Conservation (phyloP, 1,140 invertebrate genomes). For the Bilobella aurantiaca region DNA sequence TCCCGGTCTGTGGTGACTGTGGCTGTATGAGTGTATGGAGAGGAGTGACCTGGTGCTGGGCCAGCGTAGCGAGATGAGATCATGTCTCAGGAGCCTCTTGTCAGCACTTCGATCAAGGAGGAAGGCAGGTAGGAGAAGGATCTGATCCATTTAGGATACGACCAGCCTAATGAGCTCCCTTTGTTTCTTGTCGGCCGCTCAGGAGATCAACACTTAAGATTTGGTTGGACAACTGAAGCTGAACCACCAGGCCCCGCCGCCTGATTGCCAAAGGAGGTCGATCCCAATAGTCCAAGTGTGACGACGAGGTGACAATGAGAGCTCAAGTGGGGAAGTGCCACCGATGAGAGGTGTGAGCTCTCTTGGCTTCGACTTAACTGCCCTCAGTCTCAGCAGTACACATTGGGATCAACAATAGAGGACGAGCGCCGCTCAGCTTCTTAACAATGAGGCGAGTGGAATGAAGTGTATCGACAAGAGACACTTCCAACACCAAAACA, state of each 20-base stretch:
- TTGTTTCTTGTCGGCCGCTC: neutral
- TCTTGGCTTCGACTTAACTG: neutral
- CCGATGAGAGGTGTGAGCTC: neutral
- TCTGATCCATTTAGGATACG: slow-evolving; percentile 25
- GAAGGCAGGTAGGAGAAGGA: slow-evolving; percentile 30
- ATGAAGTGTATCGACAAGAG: slow-evolving; percentile 1
- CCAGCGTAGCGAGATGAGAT: slow-evolving; percentile 23
- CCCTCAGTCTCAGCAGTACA: neutral
- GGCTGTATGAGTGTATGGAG: neutral
- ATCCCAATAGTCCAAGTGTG: too few species aligned
- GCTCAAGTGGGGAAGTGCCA: neutral
- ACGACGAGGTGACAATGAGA: too few species aligned
- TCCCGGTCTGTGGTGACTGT: too few species aligned
- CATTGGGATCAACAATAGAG: neutral
- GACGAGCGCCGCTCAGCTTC: neutral
- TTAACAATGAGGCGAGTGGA: slow-evolving; percentile 6
- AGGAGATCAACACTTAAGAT: neutral
- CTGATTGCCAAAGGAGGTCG: too few species aligned
- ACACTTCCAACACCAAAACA: neutral
- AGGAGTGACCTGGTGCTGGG: slow-evolving; percentile 11
- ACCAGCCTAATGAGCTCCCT: neutral
- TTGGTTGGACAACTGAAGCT: neutral
- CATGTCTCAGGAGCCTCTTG: slow-evolving; percentile 19
- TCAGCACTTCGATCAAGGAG: slow-evolving; percentile 18
- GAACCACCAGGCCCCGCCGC: too few species aligned